These are phyloP conservation scores for Zaprionus camerounensis DNA, from an alignment of 1,140 invertebrate genomes.

Conservation along the genomic window DNA sequence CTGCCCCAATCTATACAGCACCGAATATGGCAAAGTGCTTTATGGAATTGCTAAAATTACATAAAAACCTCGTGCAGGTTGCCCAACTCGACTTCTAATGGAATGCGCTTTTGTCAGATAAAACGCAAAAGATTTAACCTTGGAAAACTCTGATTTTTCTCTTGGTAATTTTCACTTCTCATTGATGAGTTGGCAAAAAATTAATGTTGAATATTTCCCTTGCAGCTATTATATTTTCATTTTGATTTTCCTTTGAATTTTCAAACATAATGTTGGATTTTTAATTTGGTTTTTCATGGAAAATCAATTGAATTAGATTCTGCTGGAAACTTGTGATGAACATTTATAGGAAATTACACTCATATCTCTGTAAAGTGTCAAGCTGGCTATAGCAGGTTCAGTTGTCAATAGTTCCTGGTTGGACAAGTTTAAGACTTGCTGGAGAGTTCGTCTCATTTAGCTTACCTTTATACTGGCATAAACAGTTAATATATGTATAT, in stretches of 20 bases:
- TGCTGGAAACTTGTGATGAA: background rate
- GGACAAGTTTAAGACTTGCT: too few species aligned
- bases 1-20: background rate
- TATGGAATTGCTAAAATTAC: constrained; percentile 46
- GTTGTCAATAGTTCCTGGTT: too few species aligned
- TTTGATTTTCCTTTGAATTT: background rate
- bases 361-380: background rate
- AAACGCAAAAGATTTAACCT: constrained; percentile 29
- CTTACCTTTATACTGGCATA: too few species aligned
- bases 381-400: too few species aligned
- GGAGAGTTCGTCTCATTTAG: too few species aligned
- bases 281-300: background rate
- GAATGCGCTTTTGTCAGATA: constrained; percentile 19
- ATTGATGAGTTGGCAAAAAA: constrained; percentile 46
- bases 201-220: background rate
- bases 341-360: background rate
- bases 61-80: constrained; percentile 60
- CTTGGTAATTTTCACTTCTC: background rate
- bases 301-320: background rate
- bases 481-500: too few species aligned
- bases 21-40: constrained; percentile 14
- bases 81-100: constrained; percentile 13
- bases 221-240: background rate
- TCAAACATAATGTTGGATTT: background rate
- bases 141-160: background rate